Percentiles rank a stretch among this genome's conserved stretches.
Conservation (phyloP, 2,797 vertebrate species). For the Gymnoscopelus braueri region DNA sequence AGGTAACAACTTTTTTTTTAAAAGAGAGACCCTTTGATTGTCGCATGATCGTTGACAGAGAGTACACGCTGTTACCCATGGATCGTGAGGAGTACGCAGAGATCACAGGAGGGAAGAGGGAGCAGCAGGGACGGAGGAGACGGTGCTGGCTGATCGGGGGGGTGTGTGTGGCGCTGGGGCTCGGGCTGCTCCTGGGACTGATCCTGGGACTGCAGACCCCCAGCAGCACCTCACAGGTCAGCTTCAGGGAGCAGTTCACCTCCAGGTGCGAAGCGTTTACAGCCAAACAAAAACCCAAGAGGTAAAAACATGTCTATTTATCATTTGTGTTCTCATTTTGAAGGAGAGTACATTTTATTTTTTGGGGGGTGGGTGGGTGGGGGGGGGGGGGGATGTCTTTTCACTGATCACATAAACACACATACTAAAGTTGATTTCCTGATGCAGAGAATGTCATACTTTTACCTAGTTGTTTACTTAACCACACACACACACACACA, state of each 20-base stretch:
- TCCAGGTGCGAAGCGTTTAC: conserved; percentile 41
- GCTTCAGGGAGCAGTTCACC: conserved; percentile 14
- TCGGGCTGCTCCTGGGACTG: background rate
- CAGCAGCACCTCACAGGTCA: rapidly evolving
- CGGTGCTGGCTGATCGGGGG: rapidly evolving
- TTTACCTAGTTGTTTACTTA: no score
- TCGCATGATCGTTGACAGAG: no score
- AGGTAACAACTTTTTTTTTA: no score
- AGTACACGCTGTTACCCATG: conserved; percentile 34
- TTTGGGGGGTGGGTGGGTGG: background rate
- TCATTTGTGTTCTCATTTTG: background rate
- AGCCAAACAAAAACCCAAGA: background rate
- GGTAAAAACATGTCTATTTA: conserved; percentile 19
- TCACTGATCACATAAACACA: no score
- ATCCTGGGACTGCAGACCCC: conserved; percentile 19
- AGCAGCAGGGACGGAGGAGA: background rate
- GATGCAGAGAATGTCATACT: no score
- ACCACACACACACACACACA: no score
- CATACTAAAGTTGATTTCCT: no score
- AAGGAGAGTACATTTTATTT: background rate
- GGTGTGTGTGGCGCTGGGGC: rapidly evolving
- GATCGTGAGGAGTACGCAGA: background rate
- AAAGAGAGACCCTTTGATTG: no score
- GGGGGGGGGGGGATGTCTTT: background rate
- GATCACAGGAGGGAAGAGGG: background rate